Evolutionary conservation across 2,113 vertebrate species (phyloP), one percentile per base, ranked within the genome.

Genomic region (Gallinago media): DNA sequence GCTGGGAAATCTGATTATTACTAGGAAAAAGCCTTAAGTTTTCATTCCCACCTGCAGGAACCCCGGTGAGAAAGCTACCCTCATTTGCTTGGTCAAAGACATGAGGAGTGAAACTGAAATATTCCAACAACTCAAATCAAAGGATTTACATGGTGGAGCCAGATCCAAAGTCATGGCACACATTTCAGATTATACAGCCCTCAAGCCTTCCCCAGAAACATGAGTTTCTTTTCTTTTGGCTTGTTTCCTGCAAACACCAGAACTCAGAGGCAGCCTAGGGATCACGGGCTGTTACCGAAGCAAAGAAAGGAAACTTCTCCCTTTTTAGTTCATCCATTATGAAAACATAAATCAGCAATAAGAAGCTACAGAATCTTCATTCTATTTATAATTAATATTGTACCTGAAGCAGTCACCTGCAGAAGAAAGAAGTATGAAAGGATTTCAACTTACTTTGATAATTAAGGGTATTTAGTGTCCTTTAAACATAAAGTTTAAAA

Each of bases 391-490:
- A 94, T 90, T 95, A 96, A 98, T 97, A 88, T 97, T 96, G 89
- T 97, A 97, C 87, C 92, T 94, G 78, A 90, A 85, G 74, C 86
- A 92, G 84, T 96, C 92, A 92, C 94, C 91, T 85, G 67, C 63
- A 96, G 66, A 92, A 97, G 87, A 96, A 96, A 77, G 56, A 70
- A 63, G 76, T 73, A 68, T 91, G 87, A 97, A 97, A 96, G 67
- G 91, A 89, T 97, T 92, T 96, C 81, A 89, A 66, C 79, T 85
- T 82, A 96, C 96, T 97, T 97, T 91, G 83, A 97, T 97, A 97
- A 98, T 97, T 94, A 97, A 95, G 88, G 74, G 85, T 98, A 94
- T 96, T 98, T 94, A 92, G 84, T 98, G 94, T 98, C 96, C 95
- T 97, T 95, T 95, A 95, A 97, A 97, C 80, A 96, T 73, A 92